Evolutionary conservation across 2,888 invertebrate species (phyloP).

Genomic region (Mylabris sibirica): DNA sequence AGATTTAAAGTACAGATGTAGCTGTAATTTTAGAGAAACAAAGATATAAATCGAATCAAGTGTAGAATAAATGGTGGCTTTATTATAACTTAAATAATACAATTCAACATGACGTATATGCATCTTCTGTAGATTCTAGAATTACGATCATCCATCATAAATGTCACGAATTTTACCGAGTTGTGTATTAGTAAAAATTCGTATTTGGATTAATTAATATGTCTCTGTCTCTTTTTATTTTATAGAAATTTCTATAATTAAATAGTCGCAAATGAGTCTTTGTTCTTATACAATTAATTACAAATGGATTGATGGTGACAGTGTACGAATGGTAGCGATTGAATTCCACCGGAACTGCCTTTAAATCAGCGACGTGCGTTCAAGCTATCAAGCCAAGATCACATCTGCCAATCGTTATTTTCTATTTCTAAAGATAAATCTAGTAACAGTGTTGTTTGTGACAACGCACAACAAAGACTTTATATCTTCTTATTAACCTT

Average conservation of each 20-base stretch:
- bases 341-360: slow-evolving; percentile 29
- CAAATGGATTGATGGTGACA: slow-evolving; percentile 6
- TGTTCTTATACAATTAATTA: neutral
- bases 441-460: slow-evolving; percentile 6
- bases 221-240: neutral
- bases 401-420: slow-evolving; percentile 8
- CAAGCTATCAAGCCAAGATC: slow-evolving; percentile 8
- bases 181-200: neutral
- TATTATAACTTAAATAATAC: slow-evolving; percentile 1
- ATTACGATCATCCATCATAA: neutral
- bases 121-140: neutral
- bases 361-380: slow-evolving; percentile 33
- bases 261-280: neutral
- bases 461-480: neutral
- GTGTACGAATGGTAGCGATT: slow-evolving; percentile 14
- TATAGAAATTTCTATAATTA: neutral
- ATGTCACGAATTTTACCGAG: neutral
- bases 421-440: slow-evolving; percentile 13
- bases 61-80: slow-evolving; percentile 1
- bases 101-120: neutral
- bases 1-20: neutral
- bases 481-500: slow-evolving; percentile 16
- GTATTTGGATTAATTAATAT: neutral
- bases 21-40: neutral
- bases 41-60: neutral